Evolutionary conservation across 64 coral and sea anemone species (phyloP), one percentile per base, ranked within the genome.

Genomic region (Montipora sp.): DNA sequence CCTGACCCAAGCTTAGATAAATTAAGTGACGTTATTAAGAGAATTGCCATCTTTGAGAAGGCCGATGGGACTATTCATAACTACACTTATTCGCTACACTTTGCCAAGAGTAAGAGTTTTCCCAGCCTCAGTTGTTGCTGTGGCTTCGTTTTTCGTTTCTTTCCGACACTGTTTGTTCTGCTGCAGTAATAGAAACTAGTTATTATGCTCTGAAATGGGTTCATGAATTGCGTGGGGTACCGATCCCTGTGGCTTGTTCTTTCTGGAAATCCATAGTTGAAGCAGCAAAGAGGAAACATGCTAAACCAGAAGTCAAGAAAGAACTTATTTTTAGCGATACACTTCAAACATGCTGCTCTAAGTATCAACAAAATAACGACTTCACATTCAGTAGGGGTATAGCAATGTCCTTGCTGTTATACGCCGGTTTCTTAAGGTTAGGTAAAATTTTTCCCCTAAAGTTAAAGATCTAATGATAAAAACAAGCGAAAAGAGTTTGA

Each of bases 351-450:
- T 73, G 70, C 24, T 73, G 20, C 24, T 24, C 9, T 9, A 73
- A 73, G 24, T 27, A 73, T 22, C 4, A 73, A 21, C 70, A 73
- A 24, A 24, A 19, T 21, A 23, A 4, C 16, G 51, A 18, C 4
- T 51, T 58, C 8, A 14, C 47, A 7, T 22, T 80, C 49, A 14
- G 46, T 21, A 49, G 51, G 51, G 47, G 9, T 20, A 79, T 90
- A 47, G 63, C 75, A 10, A 80, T 79, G 75, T 23, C 76, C 7
- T 67, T 79, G 36, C 21, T 90, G 80, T 48, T 90, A 47, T 90
- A 81, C 81, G 53, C 89, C 5, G 77, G 89, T 27, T 90, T 90
- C 53, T 66, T 90, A 13, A 65, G 89, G 20, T 90, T 67, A 24
- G 73, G 65, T 27, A 77, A 90, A 47, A 65, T 90, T 22, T 77